Evolutionary conservation across 2,797 vertebrate species (phyloP).

Genomic region (Sus cebifrons): DNA sequence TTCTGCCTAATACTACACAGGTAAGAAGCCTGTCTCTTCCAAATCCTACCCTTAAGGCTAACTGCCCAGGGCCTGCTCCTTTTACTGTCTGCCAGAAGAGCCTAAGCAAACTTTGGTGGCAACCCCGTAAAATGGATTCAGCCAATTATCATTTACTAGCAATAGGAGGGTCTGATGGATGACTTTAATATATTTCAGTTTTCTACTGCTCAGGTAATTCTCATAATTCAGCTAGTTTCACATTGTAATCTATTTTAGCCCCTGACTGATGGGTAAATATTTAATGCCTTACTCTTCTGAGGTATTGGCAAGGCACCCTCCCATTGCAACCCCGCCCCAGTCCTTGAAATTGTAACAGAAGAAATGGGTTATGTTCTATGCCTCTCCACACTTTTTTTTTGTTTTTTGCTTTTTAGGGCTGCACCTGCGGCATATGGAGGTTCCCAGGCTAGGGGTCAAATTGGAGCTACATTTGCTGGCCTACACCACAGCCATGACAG

Average conservation of each 20-base stretch:
- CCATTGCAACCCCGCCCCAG: not conserved
- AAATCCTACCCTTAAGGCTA: constrained; percentile 20
- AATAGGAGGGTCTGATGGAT: constrained; percentile 66
- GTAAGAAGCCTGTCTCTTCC: constrained; percentile 12
- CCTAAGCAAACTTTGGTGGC: constrained; percentile 31
- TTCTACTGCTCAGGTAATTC: constrained; percentile 61
- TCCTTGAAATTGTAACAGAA: constrained; percentile 41
- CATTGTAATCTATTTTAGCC: constrained; percentile 61
- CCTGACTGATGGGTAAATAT: constrained; percentile 57
- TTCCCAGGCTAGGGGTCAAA: no score
- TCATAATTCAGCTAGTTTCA: constrained; percentile 70
- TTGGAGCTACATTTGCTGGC: no score
- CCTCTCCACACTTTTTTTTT: not conserved
- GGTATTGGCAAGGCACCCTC: not conserved
- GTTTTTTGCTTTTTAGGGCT: no score
- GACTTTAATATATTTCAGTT: constrained; percentile 79
- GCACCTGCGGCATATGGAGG: no score
- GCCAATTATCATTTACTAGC: constrained; percentile 61
- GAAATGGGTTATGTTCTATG: not conserved
- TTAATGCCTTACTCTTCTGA: constrained; percentile 60
- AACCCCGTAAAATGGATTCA: constrained; percentile 61
- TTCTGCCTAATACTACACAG: constrained; percentile 20
- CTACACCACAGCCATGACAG: no score
- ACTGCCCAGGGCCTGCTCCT: not conserved
- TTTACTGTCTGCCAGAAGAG: constrained; percentile 32